These are phyloP conservation scores for Callosobruchus maculatus DNA, from an alignment of 2,888 invertebrate species.

Conservation along the genomic window DNA sequence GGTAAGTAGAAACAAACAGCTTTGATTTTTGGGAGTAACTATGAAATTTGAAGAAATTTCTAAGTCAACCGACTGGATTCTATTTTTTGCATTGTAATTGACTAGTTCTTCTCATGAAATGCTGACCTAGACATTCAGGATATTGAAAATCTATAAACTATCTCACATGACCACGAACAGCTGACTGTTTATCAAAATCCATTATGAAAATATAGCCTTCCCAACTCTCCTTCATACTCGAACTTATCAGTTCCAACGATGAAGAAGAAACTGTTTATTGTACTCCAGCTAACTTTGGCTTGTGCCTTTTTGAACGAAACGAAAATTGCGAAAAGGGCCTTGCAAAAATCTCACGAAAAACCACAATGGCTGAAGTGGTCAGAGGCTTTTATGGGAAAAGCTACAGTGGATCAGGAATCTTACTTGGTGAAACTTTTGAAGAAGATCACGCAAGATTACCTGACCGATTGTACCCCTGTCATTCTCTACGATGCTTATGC, in stretches of 20 bases:
- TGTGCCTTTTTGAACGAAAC: background rate
- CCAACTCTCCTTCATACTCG: too few relatives aligned
- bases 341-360: constrained; percentile 46
- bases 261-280: too few relatives aligned
- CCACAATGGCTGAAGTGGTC: constrained; percentile 42
- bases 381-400: constrained; percentile 37
- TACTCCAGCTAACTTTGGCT: background rate
- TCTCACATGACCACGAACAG: too few relatives aligned
- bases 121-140: background rate
- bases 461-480: constrained; percentile 61
- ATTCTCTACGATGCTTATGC: constrained; percentile 63
- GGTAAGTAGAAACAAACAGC: constrained; percentile 27
- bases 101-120: too few relatives aligned
- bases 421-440: constrained; percentile 60
- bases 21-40: too few relatives aligned
- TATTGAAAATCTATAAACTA: too few relatives aligned
- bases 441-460: constrained; percentile 57
- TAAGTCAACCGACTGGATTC: too few relatives aligned
- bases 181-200: too few relatives aligned
- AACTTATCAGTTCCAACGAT: too few relatives aligned
- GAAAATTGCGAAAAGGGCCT: constrained; percentile 33
- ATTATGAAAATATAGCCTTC: too few relatives aligned
- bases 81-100: too few relatives aligned
- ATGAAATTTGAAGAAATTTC: too few relatives aligned
- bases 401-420: constrained; percentile 50